Base-by-base conservation (phyloP, 2,113 vertebrate species). In the Stegastes partitus region DNA sequence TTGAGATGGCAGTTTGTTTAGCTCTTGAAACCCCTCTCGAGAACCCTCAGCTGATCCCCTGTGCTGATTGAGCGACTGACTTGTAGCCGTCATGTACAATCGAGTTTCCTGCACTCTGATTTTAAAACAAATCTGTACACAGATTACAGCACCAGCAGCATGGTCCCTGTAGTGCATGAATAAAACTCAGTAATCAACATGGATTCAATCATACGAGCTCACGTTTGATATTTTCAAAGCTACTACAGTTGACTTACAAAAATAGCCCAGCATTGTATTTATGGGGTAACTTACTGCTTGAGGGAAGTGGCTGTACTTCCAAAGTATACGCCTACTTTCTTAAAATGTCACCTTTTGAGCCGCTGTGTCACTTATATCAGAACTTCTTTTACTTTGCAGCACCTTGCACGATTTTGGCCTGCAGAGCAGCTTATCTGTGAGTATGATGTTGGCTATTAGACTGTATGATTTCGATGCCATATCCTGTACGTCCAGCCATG, bases 11-110 rank as follows among this genome's bases (percentile, higher is more conserved):
- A 21, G 44, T 73, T 81, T 69, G 42, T 75, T 68, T 69, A 61
- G 26, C 61, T 71, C 54, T 82, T 72, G 59, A 75, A 82, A 82
- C 31, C 39, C 64, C 63, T 74, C 77, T 80, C 62, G 70, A 81
- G 59, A 54, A 47, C 53, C 51, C 31, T 45, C 16, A 3, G 23
- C 25, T 76, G 16, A 49, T 61, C 44, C 45, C 9, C 23, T 53
- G 25, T 37, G 58, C 26, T 76, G 45, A 61, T 19, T 58, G 54
- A 71, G 65, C 28, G 50, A 19, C 39, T 50, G 49, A 63, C 42
- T 5, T 51, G 11, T 26, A 10, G 22, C 7, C 16, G 45, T 15
- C 22, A 64, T n/a, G 37, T 4, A 57, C 15, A 19, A 49, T 11
- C 19, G 22, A 21, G 7, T 42, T 44, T 31, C 25, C 6, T 44